Evolutionary conservation across 2,797 vertebrate genomes (phyloP), one percentile per base, ranked within the genome.

Genomic region (Catharus ustulatus): DNA sequence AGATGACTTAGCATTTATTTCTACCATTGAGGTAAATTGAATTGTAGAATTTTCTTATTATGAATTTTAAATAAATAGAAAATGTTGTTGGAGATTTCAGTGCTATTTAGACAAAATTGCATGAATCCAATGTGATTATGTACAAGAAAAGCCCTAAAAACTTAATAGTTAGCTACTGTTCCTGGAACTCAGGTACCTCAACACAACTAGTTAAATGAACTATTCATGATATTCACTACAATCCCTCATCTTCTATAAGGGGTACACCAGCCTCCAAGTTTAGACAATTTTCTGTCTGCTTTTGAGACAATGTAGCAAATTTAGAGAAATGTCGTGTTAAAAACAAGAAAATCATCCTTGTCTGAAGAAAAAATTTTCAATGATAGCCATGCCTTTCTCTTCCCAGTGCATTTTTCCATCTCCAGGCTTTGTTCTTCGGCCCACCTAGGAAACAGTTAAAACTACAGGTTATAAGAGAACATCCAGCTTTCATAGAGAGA

Each of bases 401-500:
- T 90, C 19, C 63, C 6, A 30, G 5, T 40, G 6, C 49, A 45
- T 49, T 75, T 87, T 90, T 91, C 30, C 17, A 32, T 51, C 21
- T 49, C 15, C 21, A 43, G 49, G 6, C 10, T 72, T 86, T 38
- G 24, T 68, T 22, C 32, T 57, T 81, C 61, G 68, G 38, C 7
- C 30, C 32, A 27, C 2, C 13, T 22, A 86, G 22, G 76, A 87
- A 96, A 87, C 14, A 16, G 75, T 97, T 97, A 97, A 94, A 58
- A 48, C 15, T 84, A 89, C 54, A 89, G 82, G 21, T 40, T 69
- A 27, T n/a, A 87, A 86, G 15, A 13, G 38, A 90, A 15, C 49
- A 92, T 27, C 52, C 51, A 67, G 38, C 38, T 87, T 91, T 95
- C 62, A 84, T 72, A 72, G 10, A 88, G 42, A 83, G 64, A 52